Percentiles rank a stretch among this genome's conserved stretches.
Evolutionary conservation across 2,113 vertebrate genomes (phyloP).

Genomic region (Tapirus terrestris): DNA sequence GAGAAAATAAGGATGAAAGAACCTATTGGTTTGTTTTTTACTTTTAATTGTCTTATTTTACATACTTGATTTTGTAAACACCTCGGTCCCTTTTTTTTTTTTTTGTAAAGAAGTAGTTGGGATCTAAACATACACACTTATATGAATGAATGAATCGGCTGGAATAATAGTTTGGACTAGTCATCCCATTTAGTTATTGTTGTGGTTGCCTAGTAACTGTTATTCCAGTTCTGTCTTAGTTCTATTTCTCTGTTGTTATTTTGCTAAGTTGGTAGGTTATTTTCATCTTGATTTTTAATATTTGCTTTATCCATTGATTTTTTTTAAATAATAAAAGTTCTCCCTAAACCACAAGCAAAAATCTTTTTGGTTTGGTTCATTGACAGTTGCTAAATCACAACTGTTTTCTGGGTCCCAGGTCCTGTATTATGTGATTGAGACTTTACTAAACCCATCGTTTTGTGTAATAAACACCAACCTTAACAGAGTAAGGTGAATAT

Average conservation of each 20-base stretch:
- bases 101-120: background rate
- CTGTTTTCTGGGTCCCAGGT: background rate
- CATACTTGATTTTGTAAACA: constrained; percentile 5
- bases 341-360: background rate
- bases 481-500: background rate
- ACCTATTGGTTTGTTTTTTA: constrained; percentile 39
- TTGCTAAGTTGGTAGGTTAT: constrained; percentile 8
- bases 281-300: background rate
- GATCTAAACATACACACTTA: background rate
- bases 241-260: background rate
- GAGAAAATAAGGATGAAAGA: constrained; percentile 6
- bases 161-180: background rate
- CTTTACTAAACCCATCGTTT: background rate
- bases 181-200: background rate
- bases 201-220: background rate
- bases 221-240: background rate
- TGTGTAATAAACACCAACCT: background rate
- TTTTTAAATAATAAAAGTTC: background rate
- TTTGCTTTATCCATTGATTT: background rate
- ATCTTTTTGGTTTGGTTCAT: background rate
- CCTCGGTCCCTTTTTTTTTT: background rate
- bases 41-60: constrained; percentile 16
- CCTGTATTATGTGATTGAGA: background rate
- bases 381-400: background rate
- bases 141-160: background rate